Base-by-base conservation (phyloP, 2,888 invertebrate species). In the Diarsia mendica region DNA sequence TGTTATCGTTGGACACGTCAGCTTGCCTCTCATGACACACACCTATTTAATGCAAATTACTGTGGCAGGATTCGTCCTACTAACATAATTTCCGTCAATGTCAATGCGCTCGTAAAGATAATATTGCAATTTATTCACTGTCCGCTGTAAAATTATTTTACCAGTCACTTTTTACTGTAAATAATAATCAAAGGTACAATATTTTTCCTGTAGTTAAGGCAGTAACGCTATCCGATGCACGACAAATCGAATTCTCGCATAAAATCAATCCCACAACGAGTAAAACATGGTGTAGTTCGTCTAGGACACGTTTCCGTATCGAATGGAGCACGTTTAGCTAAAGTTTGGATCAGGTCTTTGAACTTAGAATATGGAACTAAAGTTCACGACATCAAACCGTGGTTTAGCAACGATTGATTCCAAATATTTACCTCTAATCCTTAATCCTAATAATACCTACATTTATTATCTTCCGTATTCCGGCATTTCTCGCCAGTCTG, bases 291-390 rank as follows among this genome's bases (percentile, higher is more conserved):
- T 58, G 72, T 68, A 49, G 65, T 46, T 58, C 11, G 67, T 58
- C 81, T 67, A 77, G 65, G 63, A 87, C 71, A 69, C 48, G 78
- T 82, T 77, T 73, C 80, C 80, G 75, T 71, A 79, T 85, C 83
- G 79, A 87, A 87, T 79, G 63, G 20, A 88, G 85, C 85, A 73
- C 49, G 87, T 87, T 87, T 80, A 70, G 68, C 75, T 80, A 60
- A 86, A 80, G 65, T 87, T 80, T 79, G 65, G 63, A 75, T 69
- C 73, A 80, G 84, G 85, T 87, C 85, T 87, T 85, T 87, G 87
- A 87, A 87, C 88, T 79, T 10, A 51, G 60, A 64, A 68, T 67
- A 70, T 72, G 44, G 39, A 55, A 67, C 75, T 63, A 44, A 61
- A 79, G 60, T 72, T 74, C 79, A 63, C 51, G 63, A 72, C 65